Evolutionary conservation across 2,797 vertebrate species (phyloP).

Genomic region (Bufotes viridis): DNA sequence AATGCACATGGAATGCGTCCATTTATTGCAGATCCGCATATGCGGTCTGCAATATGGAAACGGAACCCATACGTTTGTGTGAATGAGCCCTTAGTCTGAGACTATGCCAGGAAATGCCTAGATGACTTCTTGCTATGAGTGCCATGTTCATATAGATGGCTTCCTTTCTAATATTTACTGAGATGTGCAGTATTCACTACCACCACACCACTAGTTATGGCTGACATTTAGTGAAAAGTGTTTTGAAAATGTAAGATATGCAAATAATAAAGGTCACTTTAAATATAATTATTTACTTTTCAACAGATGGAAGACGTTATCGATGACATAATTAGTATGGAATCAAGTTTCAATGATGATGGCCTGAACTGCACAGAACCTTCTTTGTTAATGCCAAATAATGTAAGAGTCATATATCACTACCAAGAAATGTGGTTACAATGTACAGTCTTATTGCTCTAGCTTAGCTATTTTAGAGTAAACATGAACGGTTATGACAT

Average conservation of each 20-base stretch:
- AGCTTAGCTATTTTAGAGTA: not conserved
- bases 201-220: not conserved
- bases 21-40: too few relatives aligned
- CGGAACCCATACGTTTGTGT: too few relatives aligned
- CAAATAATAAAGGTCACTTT: not conserved
- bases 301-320: slow-evolving; percentile 93
- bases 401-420: slow-evolving; percentile 82
- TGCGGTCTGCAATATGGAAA: too few relatives aligned
- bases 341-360: slow-evolving; percentile 92
- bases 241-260: not conserved
- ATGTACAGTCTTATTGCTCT: not conserved
- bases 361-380: slow-evolving; percentile 87
- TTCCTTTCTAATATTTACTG: not conserved
- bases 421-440: not conserved
- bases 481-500: not conserved
- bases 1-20: too few relatives aligned
- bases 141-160: not conserved
- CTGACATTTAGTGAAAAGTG: not conserved
- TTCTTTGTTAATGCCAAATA: slow-evolving; percentile 88
- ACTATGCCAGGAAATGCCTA: not conserved
- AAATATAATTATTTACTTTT: slow-evolving; percentile 63
- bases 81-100: too few relatives aligned
- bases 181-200: too few relatives aligned
- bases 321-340: slow-evolving; percentile 91
- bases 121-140: slow-evolving; percentile 30